These are phyloP conservation scores for Biston stratarius DNA, from an alignment of 2,888 invertebrate genomes.

Conservation along the genomic window DNA sequence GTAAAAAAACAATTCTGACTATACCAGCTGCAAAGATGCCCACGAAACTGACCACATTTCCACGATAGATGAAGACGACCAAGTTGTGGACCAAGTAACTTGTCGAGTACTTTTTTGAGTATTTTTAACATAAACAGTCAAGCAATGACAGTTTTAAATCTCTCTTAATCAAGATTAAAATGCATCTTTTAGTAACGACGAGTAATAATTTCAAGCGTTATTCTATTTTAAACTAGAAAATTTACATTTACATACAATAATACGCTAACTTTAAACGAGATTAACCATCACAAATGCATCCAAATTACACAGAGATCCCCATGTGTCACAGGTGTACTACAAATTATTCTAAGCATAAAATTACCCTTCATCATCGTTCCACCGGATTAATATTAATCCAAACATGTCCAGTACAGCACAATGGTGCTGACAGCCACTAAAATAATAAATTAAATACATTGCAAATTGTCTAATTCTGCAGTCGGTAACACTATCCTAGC, in stretches of 20 bases:
- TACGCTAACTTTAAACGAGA: background rate
- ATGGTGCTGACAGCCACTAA: constrained; percentile 38
- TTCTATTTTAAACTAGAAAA: constrained; percentile 1
- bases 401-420: constrained; percentile 34
- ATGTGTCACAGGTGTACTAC: constrained; percentile 25
- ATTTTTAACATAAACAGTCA: too few species aligned
- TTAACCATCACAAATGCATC: constrained; percentile 24
- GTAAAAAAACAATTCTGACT: too few species aligned
- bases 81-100: too few species aligned
- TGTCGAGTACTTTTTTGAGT: too few species aligned
- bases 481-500: background rate
- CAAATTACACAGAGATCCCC: constrained; percentile 5
- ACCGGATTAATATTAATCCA: constrained; percentile 38
- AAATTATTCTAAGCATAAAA: constrained; percentile 37
- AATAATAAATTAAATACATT: constrained; percentile 40
- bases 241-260: constrained; percentile 2
- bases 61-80: too few species aligned
- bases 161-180: too few species aligned
- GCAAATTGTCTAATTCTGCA: constrained; percentile 32
- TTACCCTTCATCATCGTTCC: constrained; percentile 32
- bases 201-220: background rate
- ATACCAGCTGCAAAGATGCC: too few species aligned
- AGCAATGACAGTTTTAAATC: too few species aligned
- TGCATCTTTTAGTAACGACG: background rate
- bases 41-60: too few species aligned